A percentile compares a stretch with the other conserved stretches of the same genome.
Evolutionary conservation across 2,888 invertebrate species (phyloP).

Genomic region (Drosophila melanosoma): DNA sequence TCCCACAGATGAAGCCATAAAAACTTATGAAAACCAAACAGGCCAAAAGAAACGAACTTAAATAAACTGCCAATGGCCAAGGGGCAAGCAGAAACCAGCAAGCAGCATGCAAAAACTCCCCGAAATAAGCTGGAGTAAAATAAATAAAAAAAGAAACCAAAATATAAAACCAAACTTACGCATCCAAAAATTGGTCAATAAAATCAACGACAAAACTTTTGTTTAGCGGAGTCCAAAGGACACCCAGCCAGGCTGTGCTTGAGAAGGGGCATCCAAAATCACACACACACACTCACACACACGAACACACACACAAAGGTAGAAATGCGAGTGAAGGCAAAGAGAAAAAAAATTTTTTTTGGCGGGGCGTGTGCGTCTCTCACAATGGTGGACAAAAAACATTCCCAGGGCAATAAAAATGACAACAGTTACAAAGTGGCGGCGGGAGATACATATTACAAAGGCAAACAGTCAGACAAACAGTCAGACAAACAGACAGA

Average conservation of each 20-base stretch:
- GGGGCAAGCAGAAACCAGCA: constrained; percentile 37
- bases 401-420: constrained; percentile 81
- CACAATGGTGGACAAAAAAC: constrained; percentile 75
- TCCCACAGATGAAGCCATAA: constrained; percentile 78
- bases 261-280: constrained; percentile 21
- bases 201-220: constrained; percentile 81
- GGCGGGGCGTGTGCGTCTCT: constrained; percentile 70
- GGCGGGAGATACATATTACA: constrained; percentile 74
- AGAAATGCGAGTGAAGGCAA: constrained; percentile 26
- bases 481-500: constrained; percentile 28
- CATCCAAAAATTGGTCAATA: constrained; percentile 80
- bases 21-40: constrained; percentile 71
- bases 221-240: constrained; percentile 69
- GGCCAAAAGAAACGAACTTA: constrained; percentile 53
- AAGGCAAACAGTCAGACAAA: constrained; percentile 46
- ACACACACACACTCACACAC: constrained; percentile 26
- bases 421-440: constrained; percentile 81
- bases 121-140: constrained; percentile 35
- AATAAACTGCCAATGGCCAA: constrained; percentile 54
- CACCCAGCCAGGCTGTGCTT: constrained; percentile 62
- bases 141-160: constrained; percentile 22
- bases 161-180: constrained; percentile 67
- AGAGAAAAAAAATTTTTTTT: constrained; percentile 40
- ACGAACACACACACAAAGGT: constrained; percentile 18
- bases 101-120: constrained; percentile 68